Evolutionary conservation across 2,797 vertebrate species (phyloP), one percentile per base, ranked within the genome.

Genomic region (Podarcis lilfordi): DNA sequence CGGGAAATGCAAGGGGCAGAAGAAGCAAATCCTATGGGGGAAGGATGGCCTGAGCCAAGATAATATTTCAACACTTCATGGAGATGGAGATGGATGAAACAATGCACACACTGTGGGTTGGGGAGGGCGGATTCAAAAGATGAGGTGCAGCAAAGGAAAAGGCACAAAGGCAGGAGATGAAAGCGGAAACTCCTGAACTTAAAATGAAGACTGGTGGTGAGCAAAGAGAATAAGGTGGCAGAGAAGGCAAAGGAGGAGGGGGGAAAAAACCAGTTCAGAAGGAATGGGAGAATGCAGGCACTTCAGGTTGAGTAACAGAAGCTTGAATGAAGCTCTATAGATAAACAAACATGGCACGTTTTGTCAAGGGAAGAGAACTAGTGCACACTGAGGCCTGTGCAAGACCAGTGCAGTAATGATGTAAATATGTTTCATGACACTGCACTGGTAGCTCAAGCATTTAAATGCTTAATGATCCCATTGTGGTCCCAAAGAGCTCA

Each of bases 71-170:
- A 5, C 23, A 78, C 68, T 80, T 88, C 13, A 25, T 40, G 9
- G 29, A 21, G 37, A 79, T 84, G 43, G 69, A 71, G 82, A 84
- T 19, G 61, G 59, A 87, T 82, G 86, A 75, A 74, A 55, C 35
- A 84, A 45, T n/a, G 23, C 8, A 79, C 66, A 27, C 23, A 74
- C 4, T 80, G 29, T 21, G 50, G 72, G 5, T 13, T 37, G 19
- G 45, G 23, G 45, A 86, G 27, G 50, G 50, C 3, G 50, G 50
- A 55, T 55, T 71, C 43, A 69, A 71, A 35, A 71, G 15, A 13
- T 71, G 17, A 55, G 40, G 9, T 27, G 35, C 21, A 86, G 55
- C 13, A 19, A 37, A 74, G 32, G 11, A 32, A 61, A 85, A 76
- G 37, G 59, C 27, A 64, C 8, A 11, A 5, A 77, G 3, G 25